Evolutionary conservation across 1,140 invertebrate genomes (phyloP).

Genomic region (Oncopodura yosiiana): DNA sequence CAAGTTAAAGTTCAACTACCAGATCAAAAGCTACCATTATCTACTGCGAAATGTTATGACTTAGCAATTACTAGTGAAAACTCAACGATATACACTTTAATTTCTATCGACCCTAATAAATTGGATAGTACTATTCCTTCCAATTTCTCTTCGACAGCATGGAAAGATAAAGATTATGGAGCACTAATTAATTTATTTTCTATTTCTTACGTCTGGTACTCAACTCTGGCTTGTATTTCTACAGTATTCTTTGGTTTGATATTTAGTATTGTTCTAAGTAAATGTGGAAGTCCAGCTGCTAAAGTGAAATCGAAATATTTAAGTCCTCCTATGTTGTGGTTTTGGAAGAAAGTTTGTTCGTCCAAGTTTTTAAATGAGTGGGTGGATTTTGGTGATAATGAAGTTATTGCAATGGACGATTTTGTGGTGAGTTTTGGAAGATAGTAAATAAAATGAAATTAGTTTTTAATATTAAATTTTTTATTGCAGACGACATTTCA

Average conservation of each 20-base stretch:
- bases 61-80: neutral
- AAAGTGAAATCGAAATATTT: neutral
- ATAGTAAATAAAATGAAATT: too few relatives aligned
- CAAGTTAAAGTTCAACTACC: slow-evolving; percentile 9
- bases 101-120: neutral
- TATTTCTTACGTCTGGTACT: slow-evolving; percentile 25
- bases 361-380: too few relatives aligned
- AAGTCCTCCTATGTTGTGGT: neutral
- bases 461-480: too few relatives aligned
- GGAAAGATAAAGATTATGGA: slow-evolving; percentile 9
- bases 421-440: too few relatives aligned
- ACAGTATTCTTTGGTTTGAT: slow-evolving; percentile 15
- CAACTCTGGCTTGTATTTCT: slow-evolving; percentile 8
- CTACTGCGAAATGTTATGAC: neutral
- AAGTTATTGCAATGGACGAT: too few relatives aligned
- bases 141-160: neutral
- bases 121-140: neutral
- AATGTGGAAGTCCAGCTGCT: neutral
- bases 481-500: too few relatives aligned
- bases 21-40: slow-evolving; percentile 10
- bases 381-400: slow-evolving; percentile 1
- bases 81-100: neutral
- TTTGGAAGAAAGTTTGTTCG: neutral
- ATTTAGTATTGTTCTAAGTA: slow-evolving; percentile 1
- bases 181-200: slow-evolving; percentile 12